A percentile compares a stretch with the other conserved stretches of the same genome.
phyloP scores from a whole-genome alignment of 1,140 invertebrate genomes.

The Halotydeus destructor region DNA sequence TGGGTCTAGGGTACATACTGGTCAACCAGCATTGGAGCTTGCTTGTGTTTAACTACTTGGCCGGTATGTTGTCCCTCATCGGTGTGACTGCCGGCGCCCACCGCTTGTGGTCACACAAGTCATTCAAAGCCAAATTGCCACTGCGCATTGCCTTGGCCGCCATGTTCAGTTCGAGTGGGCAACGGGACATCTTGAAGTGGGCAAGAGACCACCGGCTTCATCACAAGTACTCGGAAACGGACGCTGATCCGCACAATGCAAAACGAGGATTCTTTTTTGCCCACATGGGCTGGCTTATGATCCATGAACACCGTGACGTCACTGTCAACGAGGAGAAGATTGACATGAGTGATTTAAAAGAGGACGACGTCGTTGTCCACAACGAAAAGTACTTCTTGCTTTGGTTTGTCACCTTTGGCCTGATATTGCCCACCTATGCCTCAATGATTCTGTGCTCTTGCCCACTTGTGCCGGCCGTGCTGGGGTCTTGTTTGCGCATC shows the following conservation, averaged over 20 bases:
- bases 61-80: too few species aligned
- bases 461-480: too few species aligned
- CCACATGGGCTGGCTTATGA: slow-evolving; percentile 53
- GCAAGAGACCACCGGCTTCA: slow-evolving; percentile 54
- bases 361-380: too few species aligned
- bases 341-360: too few species aligned
- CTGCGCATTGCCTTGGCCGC: slow-evolving; percentile 26
- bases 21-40: too few species aligned
- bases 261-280: slow-evolving; percentile 55
- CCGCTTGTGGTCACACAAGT: slow-evolving; percentile 31
- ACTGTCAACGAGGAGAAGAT: too few species aligned
- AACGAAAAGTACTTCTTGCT: too few species aligned
- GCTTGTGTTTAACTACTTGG: too few species aligned
- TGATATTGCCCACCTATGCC: too few species aligned
- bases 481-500: slow-evolving; percentile 61
- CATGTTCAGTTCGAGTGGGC: slow-evolving; percentile 44
- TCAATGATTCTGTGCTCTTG: too few species aligned
- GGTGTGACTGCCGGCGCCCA: slow-evolving; percentile 33
- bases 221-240: slow-evolving; percentile 58
- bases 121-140: slow-evolving; percentile 31
- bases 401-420: too few species aligned
- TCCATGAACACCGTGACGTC: slow-evolving; percentile 52
- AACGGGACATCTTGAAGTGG: slow-evolving; percentile 60
- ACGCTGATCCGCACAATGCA: slow-evolving; percentile 58
- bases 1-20: too few species aligned